Conservation (phyloP, 1,140 invertebrate genomes). For the Nymphalis io region DNA sequence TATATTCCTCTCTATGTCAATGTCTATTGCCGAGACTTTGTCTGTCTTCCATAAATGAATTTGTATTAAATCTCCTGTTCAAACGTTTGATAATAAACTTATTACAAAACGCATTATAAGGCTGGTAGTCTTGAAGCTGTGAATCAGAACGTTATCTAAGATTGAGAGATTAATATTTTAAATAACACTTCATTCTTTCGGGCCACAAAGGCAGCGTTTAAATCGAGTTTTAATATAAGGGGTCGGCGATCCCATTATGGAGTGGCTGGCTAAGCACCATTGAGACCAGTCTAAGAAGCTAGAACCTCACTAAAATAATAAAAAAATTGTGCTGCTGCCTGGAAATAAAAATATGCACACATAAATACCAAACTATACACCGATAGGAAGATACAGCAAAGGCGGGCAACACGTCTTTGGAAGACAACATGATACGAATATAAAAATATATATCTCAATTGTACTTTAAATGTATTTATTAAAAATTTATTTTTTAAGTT, state of each 20-base stretch:
- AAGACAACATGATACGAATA: no score
- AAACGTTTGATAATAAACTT: slow-evolving; percentile 11
- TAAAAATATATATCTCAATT: no score
- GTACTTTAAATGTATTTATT: no score
- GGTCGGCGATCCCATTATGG: no score
- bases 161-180: slow-evolving; percentile 33
- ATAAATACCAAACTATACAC: no score
- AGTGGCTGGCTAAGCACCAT: no score
- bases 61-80: background rate
- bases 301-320: no score
- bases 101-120: slow-evolving; percentile 28
- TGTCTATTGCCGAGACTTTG: background rate
- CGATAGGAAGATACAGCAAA: no score
- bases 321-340: no score
- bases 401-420: no score
- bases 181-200: slow-evolving; percentile 28
- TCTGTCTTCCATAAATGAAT: background rate
- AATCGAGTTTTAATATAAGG: background rate
- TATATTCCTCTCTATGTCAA: background rate
- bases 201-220: slow-evolving; percentile 28
- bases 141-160: slow-evolving; percentile 40
- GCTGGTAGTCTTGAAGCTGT: slow-evolving; percentile 37
- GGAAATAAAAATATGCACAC: no score
- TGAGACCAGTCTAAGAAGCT: background rate
- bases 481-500: no score